phyloP scores from a whole-genome alignment of 2,888 invertebrate species.

The Agelastica alni region DNA sequence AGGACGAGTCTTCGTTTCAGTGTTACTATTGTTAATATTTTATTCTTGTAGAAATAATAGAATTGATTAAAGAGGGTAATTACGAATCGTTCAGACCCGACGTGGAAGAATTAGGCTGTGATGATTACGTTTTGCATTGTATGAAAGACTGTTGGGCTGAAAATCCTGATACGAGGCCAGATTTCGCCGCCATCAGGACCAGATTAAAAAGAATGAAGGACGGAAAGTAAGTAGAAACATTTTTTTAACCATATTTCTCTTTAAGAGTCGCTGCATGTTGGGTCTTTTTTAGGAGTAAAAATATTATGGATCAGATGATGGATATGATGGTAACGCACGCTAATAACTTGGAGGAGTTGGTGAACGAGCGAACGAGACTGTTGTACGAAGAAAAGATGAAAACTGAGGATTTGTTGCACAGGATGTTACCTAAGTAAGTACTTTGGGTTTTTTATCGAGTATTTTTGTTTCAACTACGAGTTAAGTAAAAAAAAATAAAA shows the following conservation, averaged over 20 bases:
- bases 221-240: slow-evolving; percentile 71
- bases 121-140: slow-evolving; percentile 79
- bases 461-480: no score
- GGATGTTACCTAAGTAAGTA: slow-evolving; percentile 89
- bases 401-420: slow-evolving; percentile 88
- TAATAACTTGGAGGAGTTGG: slow-evolving; percentile 92
- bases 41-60: slow-evolving; percentile 83
- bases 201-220: slow-evolving; percentile 88
- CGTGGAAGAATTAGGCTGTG: slow-evolving; percentile 72
- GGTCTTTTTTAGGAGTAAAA: slow-evolving; percentile 68
- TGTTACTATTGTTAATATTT: no score
- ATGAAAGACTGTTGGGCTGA: slow-evolving; percentile 92
- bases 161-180: slow-evolving; percentile 80
- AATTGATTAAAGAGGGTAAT: slow-evolving; percentile 74
- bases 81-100: slow-evolving; percentile 80
- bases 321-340: slow-evolving; percentile 97
- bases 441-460: no score
- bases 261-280: background rate
- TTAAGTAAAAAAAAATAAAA: no score
- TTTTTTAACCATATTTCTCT: background rate
- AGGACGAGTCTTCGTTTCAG: no score
- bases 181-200: slow-evolving; percentile 77
- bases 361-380: slow-evolving; percentile 86
- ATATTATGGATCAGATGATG: slow-evolving; percentile 98
- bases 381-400: slow-evolving; percentile 91